phyloP scores from a whole-genome alignment of 2,888 invertebrate species.

The Mallateleia sp. region DNA sequence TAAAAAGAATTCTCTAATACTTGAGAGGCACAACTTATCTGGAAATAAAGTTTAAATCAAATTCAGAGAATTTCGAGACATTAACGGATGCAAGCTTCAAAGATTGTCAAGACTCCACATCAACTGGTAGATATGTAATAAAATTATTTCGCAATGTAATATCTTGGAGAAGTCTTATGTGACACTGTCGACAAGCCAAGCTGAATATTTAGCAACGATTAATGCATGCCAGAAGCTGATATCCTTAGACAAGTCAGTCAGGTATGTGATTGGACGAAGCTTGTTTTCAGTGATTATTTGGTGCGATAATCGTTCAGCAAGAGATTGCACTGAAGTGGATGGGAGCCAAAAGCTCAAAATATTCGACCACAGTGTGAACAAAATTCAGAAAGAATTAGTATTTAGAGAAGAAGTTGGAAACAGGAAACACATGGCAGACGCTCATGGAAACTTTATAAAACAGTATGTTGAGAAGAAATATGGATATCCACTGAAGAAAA shows the following conservation, averaged over 20 bases:
- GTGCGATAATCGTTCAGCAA: slow-evolving; percentile 57
- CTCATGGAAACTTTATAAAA: slow-evolving; percentile 76
- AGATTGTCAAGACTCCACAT: slow-evolving; percentile 71
- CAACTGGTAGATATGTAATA: slow-evolving; percentile 66
- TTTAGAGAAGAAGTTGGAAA: slow-evolving; percentile 66
- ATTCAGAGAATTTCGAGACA: slow-evolving; percentile 69
- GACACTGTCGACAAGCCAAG: slow-evolving; percentile 73
- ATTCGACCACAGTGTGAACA: slow-evolving; percentile 58
- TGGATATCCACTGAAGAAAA: slow-evolving; percentile 76
- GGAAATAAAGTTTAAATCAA: slow-evolving; percentile 31
- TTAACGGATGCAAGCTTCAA: slow-evolving; percentile 78
- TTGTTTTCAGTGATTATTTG: slow-evolving; percentile 52
- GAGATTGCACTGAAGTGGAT: slow-evolving; percentile 61
- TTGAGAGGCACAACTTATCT: slow-evolving; percentile 20
- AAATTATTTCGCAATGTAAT: slow-evolving; percentile 70
- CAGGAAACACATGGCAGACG: slow-evolving; percentile 74
- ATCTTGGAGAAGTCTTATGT: slow-evolving; percentile 69
- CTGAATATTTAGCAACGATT: slow-evolving; percentile 78
- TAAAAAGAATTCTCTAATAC: slow-evolving; percentile 59
- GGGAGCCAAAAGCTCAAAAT: slow-evolving; percentile 75
- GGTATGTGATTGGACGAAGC: slow-evolving; percentile 62
- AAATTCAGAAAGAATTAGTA: slow-evolving; percentile 46
- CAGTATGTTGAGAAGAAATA: slow-evolving; percentile 72
- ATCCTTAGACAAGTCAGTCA: slow-evolving; percentile 71
- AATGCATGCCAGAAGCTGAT: slow-evolving; percentile 75